A percentile compares a stretch with the other conserved stretches of the same genome.
Evolutionary conservation across 2,113 vertebrate species (phyloP).

Genomic region (Leptobrachium ailaonicum): DNA sequence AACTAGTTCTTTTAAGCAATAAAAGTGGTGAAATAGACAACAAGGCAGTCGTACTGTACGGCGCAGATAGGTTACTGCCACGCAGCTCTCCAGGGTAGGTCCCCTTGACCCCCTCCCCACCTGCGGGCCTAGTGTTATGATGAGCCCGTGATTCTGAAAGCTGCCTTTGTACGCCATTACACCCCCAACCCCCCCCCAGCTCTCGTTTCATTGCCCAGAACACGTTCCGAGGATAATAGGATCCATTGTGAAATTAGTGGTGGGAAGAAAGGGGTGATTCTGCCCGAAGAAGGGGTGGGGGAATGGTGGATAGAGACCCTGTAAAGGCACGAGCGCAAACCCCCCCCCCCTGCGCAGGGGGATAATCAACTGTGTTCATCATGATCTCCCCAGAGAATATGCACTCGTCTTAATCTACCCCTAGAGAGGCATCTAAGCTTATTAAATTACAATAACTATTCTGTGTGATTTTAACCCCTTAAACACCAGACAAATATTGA

Average conservation of each 20-base stretch:
- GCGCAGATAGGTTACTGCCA: not conserved
- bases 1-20: not conserved
- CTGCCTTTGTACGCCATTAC: conserved; percentile 17
- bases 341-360: not conserved
- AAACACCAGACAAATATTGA: not conserved
- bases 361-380: not conserved
- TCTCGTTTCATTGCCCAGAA: not conserved
- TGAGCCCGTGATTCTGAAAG: conserved; percentile 25
- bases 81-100: not conserved
- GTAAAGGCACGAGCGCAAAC: not conserved
- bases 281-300: not conserved
- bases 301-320: not conserved
- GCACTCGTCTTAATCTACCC: not conserved
- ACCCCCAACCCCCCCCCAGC: not conserved
- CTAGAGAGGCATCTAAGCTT: not conserved
- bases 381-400: not conserved
- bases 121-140: conserved; percentile 26
- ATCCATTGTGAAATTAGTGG: conserved; percentile 11
- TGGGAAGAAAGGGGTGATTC: not conserved
- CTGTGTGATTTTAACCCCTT: not conserved
- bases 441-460: not conserved
- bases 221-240: conserved; percentile 20
- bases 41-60: no score
- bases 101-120: conserved; percentile 1
- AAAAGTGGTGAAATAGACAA: not conserved